Base-by-base conservation (phyloP, 2,113 vertebrate genomes). In the Ceyx melanurus region DNA sequence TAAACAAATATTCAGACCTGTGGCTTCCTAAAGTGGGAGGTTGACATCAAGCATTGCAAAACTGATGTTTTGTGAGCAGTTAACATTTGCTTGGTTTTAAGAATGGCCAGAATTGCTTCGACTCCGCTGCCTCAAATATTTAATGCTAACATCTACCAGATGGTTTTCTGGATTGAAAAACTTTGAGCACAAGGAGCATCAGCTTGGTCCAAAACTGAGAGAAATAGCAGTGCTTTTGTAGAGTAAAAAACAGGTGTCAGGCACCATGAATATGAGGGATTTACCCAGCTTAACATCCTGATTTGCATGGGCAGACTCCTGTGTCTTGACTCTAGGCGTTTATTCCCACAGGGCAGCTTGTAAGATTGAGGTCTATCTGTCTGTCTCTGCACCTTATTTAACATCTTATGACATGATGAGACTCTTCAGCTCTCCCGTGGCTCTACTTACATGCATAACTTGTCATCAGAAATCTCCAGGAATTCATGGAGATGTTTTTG, bases 361-460 rank as follows among this genome's bases (percentile, higher is more conserved):
- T 88, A 93, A 75, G 74, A 95, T 31, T 93, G 84, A 91, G 72
- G 71, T 90, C 88, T 95, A 8, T 94, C 83, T 95, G 31, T 92
- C 88, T 87, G 50, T 93, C 79, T 94, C 26, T 50, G 65, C 53
- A 71, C 75, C 60, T 92, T 95, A 71, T 92, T 92, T 95, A 94
- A 77, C 72, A 78, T 77, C 60, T 92, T 91, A 43, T 89, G 89
- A 88, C 75, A 89, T 57, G 89, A 83, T 67, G 43, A 88, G 82
- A 25, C 72, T 89, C 71, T 73, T 76, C 87, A 91, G 16, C 29
- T 93, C 72, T 93, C 91, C 68, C 56, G 60, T 90, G 89, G 48
- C 89, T 91, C 57, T 81, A 19, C 58, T 93, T 82, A 71, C 70
- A 66, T 79, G 66, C 57, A 60, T 80, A 94, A 76, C 78, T 91